phyloP scores from a whole-genome alignment of 2,888 invertebrate species.

The Habroteleia sp. region DNA sequence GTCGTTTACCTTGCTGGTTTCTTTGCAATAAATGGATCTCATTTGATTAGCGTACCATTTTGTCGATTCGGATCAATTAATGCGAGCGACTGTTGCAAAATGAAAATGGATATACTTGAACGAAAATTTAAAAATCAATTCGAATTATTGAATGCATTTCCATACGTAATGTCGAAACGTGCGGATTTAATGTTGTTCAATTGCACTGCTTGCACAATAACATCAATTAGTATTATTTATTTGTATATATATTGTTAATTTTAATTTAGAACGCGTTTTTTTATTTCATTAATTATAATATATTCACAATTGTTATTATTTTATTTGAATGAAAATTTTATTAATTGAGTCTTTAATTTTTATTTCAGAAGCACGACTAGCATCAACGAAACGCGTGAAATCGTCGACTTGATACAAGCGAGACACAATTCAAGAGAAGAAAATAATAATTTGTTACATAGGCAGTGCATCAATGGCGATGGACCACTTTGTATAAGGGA shows the following conservation, averaged over 20 bases:
- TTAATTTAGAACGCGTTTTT: too few relatives aligned
- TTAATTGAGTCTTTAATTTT: too few relatives aligned
- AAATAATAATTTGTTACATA: constrained; percentile 72
- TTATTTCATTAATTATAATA: too few relatives aligned
- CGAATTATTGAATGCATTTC: too few relatives aligned
- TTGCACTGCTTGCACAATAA: too few relatives aligned
- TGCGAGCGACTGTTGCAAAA: constrained; percentile 25
- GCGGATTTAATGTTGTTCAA: too few relatives aligned
- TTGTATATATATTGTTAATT: too few relatives aligned
- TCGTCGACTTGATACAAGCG: constrained; percentile 75
- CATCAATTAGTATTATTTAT: too few relatives aligned
- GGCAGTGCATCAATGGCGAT: constrained; percentile 64
- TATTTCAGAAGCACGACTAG: constrained; percentile 12
- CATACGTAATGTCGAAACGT: too few relatives aligned
- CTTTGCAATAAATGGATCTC: constrained; percentile 28
- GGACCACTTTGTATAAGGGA: constrained; percentile 66
- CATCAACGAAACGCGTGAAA: constrained; percentile 66
- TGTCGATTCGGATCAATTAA: constrained; percentile 54
- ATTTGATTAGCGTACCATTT: constrained; percentile 50
- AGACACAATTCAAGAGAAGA: constrained; percentile 75
- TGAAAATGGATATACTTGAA: constrained; percentile 29
- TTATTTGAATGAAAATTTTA: too few relatives aligned
- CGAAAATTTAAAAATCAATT: constrained; percentile 9
- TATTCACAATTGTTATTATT: neutral
- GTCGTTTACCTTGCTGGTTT: constrained; percentile 63